Evolutionary conservation across 1,140 invertebrate genomes (phyloP).

Genomic region (Leptopilina clavipes): DNA sequence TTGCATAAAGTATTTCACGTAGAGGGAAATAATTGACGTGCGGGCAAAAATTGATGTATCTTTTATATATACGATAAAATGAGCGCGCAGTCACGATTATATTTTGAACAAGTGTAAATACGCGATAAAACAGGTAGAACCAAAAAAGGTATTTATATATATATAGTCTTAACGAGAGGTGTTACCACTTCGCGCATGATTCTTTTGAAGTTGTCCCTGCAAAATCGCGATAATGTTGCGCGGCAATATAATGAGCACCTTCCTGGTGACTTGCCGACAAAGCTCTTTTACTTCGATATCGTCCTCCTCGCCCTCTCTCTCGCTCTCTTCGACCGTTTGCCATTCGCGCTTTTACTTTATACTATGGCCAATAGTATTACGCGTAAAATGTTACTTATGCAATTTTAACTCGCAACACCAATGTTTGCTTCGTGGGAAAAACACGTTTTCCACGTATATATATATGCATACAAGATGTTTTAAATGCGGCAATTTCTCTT

Average conservation of each 20-base stretch:
- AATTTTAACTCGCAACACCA: slow-evolving; percentile 28
- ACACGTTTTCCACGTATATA: background rate
- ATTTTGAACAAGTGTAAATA: no score
- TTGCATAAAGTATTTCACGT: no score
- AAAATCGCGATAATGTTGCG: slow-evolving; percentile 46
- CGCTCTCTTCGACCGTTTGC: background rate
- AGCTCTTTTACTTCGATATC: slow-evolving; percentile 32
- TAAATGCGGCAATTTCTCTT: no score
- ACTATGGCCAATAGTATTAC: background rate
- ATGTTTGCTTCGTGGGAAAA: slow-evolving; percentile 31
- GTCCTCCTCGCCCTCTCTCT: background rate
- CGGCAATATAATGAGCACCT: slow-evolving; percentile 46
- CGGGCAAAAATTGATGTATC: no score
- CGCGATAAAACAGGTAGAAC: no score
- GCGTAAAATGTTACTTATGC: slow-evolving; percentile 10
- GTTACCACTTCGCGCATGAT: background rate
- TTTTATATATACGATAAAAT: no score
- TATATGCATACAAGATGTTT: no score
- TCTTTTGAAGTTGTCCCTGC: slow-evolving; percentile 29
- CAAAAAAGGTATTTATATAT: no score
- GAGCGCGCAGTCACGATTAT: no score
- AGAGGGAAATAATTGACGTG: no score
- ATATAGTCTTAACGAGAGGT: background rate
- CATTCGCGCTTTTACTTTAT: background rate
- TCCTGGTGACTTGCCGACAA: slow-evolving; percentile 48